Base-by-base conservation (phyloP, 2,888 invertebrate species). In the Periphyllus acericola region DNA sequence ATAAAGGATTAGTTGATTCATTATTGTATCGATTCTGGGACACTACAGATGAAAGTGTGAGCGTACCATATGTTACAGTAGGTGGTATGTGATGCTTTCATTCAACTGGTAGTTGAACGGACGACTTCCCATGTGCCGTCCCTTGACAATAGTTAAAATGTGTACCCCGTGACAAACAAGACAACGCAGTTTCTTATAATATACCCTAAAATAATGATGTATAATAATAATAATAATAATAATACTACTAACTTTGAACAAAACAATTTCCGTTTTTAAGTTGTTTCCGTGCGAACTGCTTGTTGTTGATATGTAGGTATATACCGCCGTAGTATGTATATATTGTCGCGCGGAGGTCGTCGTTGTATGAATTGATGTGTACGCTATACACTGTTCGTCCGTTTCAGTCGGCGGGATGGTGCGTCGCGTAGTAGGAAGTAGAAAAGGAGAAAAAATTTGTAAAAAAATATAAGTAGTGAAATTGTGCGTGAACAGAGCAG, bases 91-190 rank as follows among this genome's bases (percentile, higher is more conserved):
- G 36, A 40, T 25, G 29, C 71, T 71, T 71, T 71, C 29, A 74
- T 74, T 36, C 74, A 74, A 74, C 74, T 74, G 40, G 74, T 74
- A 74, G 74, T 74, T 74, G 74, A 40, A 40, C 34, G 60, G 21
- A 60, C 25, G 1, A n/a, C 29, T 68, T n/a, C n/a, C n/a, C n/a
- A 66, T 66, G 66, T 66, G 66, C 2, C 21, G n/a, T 5, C n/a
- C 25, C 8, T 29, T 68, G 29, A 29, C 29, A 11, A n/a, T 68
- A n/a, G 29, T 25, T 25, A 29, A 29, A 6, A 29, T 29, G 9
- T n/a, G 5, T 68, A 29, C 29, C n/a, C 66, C 60, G 60, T 25
- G n/a, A 66, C n/a, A 66, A 60, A 25, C 60, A 25, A 66, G 9
- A 11, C 66, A 11, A 29, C n/a, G 8, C n/a, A 1, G 11, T 46